phyloP scores from a whole-genome alignment of 2,797 vertebrate species.

The Ibycter americanus region DNA sequence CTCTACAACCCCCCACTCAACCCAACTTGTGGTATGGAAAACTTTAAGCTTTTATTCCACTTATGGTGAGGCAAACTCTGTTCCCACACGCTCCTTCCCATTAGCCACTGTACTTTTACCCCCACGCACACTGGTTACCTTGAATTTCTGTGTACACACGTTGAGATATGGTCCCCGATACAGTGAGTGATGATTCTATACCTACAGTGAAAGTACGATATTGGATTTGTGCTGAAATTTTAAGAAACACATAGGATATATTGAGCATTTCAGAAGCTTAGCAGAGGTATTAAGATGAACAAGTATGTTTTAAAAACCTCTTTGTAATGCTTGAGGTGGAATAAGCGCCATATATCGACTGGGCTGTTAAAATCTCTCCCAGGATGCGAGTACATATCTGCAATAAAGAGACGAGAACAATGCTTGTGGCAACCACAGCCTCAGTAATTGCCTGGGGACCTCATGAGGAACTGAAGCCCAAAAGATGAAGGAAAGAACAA shows the following conservation, averaged over 20 bases:
- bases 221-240: constrained; percentile 35
- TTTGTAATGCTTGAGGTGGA: constrained; percentile 8
- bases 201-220: neutral
- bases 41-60: neutral
- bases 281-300: constrained; percentile 9
- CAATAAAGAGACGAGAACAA: constrained; percentile 25
- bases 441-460: constrained; percentile 9
- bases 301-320: constrained; percentile 41
- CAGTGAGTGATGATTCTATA: neutral
- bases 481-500: neutral
- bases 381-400: constrained; percentile 14
- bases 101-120: neutral
- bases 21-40: neutral
- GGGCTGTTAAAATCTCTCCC: constrained; percentile 8
- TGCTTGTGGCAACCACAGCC: neutral
- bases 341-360: neutral
- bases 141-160: neutral
- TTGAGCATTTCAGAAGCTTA: constrained; percentile 34
- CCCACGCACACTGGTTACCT: neutral
- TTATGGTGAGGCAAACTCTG: neutral
- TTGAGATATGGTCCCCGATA: neutral
- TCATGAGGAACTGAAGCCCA: neutral
- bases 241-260: constrained; percentile 22
- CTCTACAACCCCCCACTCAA: neutral
- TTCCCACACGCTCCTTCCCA: neutral